Percentiles rank a stretch among this genome's conserved stretches.
phyloP scores from a whole-genome alignment of 2,113 vertebrate genomes.

The Microcebus tavaratra region DNA sequence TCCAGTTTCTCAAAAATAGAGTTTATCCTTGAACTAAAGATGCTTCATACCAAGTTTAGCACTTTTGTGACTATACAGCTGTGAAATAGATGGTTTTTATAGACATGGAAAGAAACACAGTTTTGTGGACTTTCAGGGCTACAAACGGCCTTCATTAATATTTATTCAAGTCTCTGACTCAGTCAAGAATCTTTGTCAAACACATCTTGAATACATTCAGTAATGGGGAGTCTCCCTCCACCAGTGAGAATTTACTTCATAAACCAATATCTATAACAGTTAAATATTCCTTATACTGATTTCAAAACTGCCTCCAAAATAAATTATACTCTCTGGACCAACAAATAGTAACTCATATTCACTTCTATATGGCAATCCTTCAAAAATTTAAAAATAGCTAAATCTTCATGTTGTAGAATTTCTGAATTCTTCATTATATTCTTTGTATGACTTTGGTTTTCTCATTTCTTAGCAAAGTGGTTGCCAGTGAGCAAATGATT shows the following conservation, averaged over 20 bases:
- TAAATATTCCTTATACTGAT: conserved; percentile 6
- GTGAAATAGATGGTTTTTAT: background rate
- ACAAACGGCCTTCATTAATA: background rate
- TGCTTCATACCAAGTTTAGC: background rate
- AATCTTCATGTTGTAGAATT: background rate
- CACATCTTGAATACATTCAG: background rate
- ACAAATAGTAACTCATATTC: background rate
- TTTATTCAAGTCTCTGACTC: background rate
- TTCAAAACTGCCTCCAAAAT: conserved; percentile 32
- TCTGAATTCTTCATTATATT: background rate
- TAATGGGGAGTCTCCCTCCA: background rate
- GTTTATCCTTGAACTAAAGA: background rate
- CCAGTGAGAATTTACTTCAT: background rate
- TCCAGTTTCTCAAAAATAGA: background rate
- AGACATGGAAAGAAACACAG: background rate
- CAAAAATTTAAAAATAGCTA: background rate
- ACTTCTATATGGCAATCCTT: background rate
- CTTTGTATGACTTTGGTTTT: background rate
- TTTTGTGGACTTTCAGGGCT: background rate
- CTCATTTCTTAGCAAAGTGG: background rate
- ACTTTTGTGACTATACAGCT: background rate
- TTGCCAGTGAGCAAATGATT: background rate
- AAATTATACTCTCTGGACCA: background rate
- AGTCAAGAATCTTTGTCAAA: background rate
- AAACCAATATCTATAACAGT: background rate